Conservation (phyloP, 2,888 invertebrate species). For the Drosophila mimica region DNA sequence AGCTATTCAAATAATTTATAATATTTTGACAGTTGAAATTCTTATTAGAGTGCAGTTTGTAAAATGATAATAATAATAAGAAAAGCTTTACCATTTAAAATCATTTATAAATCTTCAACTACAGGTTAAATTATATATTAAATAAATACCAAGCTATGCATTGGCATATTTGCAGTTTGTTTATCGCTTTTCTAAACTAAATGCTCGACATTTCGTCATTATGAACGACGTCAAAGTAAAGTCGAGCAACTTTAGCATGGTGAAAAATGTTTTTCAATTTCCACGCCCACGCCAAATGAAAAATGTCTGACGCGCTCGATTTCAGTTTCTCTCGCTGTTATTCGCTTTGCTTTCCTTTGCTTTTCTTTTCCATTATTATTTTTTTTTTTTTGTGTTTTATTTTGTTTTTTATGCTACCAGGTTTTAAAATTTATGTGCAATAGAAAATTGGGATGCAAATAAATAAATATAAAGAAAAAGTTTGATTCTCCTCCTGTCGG, state of each 20-base stretch:
- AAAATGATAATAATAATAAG: not conserved
- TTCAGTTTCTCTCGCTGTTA: constrained; percentile 48
- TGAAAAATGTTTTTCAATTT: constrained; percentile 76
- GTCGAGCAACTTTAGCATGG: constrained; percentile 62
- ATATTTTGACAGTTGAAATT: not conserved
- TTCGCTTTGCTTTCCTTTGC: constrained; percentile 27
- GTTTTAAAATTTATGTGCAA: constrained; percentile 67
- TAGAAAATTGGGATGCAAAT: constrained; percentile 44
- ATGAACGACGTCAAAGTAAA: constrained; percentile 70
- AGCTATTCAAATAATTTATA: not conserved
- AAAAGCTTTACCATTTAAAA: not conserved
- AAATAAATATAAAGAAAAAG: constrained; percentile 35
- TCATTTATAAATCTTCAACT: not conserved
- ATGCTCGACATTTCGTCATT: constrained; percentile 69
- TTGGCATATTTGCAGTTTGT: constrained; percentile 43
- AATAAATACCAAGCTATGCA: not conserved
- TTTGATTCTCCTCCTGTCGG: constrained; percentile 14
- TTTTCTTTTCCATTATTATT: constrained; percentile 9
- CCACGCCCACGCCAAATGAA: constrained; percentile 61
- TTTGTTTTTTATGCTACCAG: constrained; percentile 50
- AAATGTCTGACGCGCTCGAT: constrained; percentile 71
- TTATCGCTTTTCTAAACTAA: constrained; percentile 64
- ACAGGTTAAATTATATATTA: constrained; percentile 8
- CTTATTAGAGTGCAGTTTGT: not conserved
- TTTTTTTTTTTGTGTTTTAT: constrained; percentile 1